Evolutionary conservation across 1,140 invertebrate species (phyloP).

Genomic region (Polypedilum pembai): DNA sequence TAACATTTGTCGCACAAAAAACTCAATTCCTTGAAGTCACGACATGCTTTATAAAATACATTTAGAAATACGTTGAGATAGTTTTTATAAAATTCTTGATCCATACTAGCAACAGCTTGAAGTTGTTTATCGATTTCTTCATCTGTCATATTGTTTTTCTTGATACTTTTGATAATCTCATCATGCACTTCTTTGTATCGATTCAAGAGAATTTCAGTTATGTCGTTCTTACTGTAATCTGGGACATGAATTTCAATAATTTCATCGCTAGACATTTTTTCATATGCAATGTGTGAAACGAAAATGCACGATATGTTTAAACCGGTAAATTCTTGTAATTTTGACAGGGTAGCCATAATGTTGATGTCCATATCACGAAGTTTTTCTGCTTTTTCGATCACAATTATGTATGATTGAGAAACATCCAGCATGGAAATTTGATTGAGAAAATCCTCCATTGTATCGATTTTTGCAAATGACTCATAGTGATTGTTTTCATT

Average conservation of each 20-base stretch:
- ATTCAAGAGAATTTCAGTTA: constrained; percentile 60
- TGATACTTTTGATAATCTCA: neutral
- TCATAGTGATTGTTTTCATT: constrained; percentile 39
- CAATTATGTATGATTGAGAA: constrained; percentile 49
- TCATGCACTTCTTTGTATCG: constrained; percentile 34
- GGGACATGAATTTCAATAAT: constrained; percentile 70
- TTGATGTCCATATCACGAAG: constrained; percentile 63
- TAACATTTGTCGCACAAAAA: constrained; percentile 64
- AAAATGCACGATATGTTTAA: constrained; percentile 69
- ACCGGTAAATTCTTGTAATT: constrained; percentile 62
- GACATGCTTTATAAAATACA: constrained; percentile 70
- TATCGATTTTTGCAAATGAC: constrained; percentile 55
- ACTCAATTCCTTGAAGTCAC: constrained; percentile 71
- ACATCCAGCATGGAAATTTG: constrained; percentile 45
- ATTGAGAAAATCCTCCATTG: constrained; percentile 63
- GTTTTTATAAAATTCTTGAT: constrained; percentile 61
- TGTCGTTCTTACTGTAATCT: constrained; percentile 72
- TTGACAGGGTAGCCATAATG: constrained; percentile 61
- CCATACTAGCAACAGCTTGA: constrained; percentile 39
- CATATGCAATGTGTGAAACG: constrained; percentile 66
- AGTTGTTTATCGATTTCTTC: neutral
- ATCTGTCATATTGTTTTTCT: neutral
- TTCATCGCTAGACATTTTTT: constrained; percentile 71
- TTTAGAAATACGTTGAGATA: constrained; percentile 73
- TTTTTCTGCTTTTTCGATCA: constrained; percentile 73